A percentile compares a stretch with the other conserved stretches of the same genome.
Conservation (phyloP, 2,797 vertebrate species). For the Acomys russatus region DNA sequence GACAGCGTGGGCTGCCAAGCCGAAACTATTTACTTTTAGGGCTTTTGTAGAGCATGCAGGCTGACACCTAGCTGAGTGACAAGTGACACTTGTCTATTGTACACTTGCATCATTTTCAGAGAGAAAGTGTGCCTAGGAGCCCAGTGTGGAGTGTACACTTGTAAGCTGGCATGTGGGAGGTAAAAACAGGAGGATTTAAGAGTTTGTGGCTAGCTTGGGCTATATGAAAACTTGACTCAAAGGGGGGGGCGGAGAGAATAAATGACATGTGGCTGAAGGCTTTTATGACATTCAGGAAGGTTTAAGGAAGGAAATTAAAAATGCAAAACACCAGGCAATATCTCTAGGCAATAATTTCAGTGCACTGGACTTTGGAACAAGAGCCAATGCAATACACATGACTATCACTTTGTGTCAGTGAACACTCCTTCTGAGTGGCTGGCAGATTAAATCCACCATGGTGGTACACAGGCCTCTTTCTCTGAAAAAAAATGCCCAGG, state of each 20-base stretch:
- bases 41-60: not conserved
- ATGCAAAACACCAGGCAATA: not conserved
- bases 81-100: too few relatives aligned
- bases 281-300: not conserved
- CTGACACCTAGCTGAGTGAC: not conserved
- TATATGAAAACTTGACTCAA: not conserved
- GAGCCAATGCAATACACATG: not conserved
- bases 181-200: not conserved
- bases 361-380: not conserved
- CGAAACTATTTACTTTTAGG: not conserved
- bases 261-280: not conserved
- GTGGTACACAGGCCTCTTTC: not conserved
- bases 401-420: not conserved
- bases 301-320: not conserved
- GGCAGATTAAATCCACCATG: not conserved
- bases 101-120: not conserved
- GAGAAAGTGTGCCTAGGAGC: not conserved
- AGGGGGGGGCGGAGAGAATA: not conserved
- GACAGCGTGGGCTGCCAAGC: not conserved
- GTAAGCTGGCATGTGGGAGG: not conserved
- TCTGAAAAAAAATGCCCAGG: not conserved
- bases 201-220: not conserved
- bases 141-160: not conserved
- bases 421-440: not conserved
- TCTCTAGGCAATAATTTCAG: conserved; percentile 45